Base-by-base conservation (phyloP, 2,888 invertebrate genomes). In the Pollenia angustigena region DNA sequence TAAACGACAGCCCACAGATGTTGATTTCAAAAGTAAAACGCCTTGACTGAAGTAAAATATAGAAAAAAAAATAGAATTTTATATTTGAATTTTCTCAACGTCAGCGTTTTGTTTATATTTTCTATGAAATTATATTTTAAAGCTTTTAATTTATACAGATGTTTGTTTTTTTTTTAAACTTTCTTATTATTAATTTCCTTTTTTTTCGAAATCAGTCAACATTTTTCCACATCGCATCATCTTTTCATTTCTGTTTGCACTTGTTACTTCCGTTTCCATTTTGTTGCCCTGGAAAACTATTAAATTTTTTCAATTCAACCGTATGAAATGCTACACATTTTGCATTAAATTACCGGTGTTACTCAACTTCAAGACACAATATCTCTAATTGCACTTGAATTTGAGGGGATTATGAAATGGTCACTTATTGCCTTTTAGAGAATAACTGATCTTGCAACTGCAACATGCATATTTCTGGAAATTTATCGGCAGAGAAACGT, bases 371-470 rank as follows among this genome's bases (percentile, higher is more conserved):
- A 32, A 32, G 14, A 11, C n/a, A 9, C 66, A 68, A 58, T 48
- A 44, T 56, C 74, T 85, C 79, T 78, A 75, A 82, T 79, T 82
- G 75, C 79, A 82, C 74, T 85, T 82, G 85, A 85, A 82, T 79
- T 85, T 81, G 42, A 58, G 23, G 58, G 56, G 40, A 72, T 66
- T 78, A 64, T 71, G 23, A 42, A 64, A 32, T 81, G 16, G 42
- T 23, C 52, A 12, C 14, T 16, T 14, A 14, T 42, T 75, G 48
- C 64, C 75, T 44, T 52, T 50, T 44, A 64, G 44, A 76, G 52
- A 32, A 32, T 23, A 6, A 54, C 11, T 52, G 44, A 79, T 48
- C 40, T 58, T 79, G 54, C 23, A 78, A 46, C 58, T 79, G 54
- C 23, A 78, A 46, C 58, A 12, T 56, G 68, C 40, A 71, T 62